Conservation (phyloP, 2,113 vertebrate genomes). For the Mirza zaza region DNA sequence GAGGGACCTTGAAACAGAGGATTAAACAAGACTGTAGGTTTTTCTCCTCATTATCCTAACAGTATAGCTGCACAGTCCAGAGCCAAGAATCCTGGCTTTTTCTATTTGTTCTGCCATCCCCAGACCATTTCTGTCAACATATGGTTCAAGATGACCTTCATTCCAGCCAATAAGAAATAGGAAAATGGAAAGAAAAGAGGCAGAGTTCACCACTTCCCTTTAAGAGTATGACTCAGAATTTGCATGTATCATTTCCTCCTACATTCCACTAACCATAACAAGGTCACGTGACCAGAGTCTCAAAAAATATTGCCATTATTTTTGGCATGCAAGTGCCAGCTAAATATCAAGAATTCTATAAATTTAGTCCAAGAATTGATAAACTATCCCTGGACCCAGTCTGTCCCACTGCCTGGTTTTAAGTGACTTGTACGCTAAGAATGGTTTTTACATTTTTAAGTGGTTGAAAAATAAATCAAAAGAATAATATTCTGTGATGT, state of each 20-base stretch:
- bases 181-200: not conserved
- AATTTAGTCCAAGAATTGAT: not conserved
- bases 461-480: constrained; percentile 32
- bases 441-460: constrained; percentile 46
- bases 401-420: not conserved
- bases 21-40: not conserved
- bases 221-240: not conserved
- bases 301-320: constrained; percentile 5
- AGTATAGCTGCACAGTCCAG: not conserved
- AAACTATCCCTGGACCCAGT: not conserved
- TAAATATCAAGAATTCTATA: constrained; percentile 32
- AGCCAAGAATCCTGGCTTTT: not conserved
- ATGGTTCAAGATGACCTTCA: not conserved
- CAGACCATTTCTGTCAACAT: not conserved
- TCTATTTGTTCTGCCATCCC: not conserved
- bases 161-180: not conserved
- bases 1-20: not conserved
- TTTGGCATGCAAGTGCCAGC: not conserved
- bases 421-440: constrained; percentile 20
- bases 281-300: not conserved
- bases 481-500: constrained; percentile 12
- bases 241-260: not conserved
- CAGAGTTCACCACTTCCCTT: not conserved
- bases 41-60: not conserved
- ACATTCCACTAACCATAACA: not conserved